A percentile compares a stretch with the other conserved stretches of the same genome.
phyloP scores from a whole-genome alignment of 2,113 vertebrate genomes.

The Myrmecophaga tridactyla region DNA sequence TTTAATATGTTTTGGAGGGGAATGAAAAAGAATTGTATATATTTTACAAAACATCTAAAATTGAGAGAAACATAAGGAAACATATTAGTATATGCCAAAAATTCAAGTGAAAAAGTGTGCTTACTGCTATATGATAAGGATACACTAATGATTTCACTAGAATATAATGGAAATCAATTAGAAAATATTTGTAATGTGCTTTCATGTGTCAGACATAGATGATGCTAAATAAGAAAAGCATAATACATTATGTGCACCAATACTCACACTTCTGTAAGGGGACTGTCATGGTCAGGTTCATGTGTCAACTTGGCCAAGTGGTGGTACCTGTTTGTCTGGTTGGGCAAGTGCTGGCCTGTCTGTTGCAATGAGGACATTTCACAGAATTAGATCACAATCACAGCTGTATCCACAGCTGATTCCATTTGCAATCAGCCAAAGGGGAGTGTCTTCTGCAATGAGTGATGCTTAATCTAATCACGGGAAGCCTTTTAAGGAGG shows the following conservation, averaged over 20 bases:
- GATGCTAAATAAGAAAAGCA: background rate
- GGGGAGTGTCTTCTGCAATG: no score
- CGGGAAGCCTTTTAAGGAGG: no score
- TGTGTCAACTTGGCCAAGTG: no score
- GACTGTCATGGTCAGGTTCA: no score
- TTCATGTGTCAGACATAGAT: background rate
- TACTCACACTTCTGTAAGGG: background rate
- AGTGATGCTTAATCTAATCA: no score
- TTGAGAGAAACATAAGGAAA: constrained; percentile 6
- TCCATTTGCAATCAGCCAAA: no score
- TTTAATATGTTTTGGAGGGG: background rate
- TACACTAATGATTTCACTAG: background rate
- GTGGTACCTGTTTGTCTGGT: no score
- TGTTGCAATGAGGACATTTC: no score
- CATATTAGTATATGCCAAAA: background rate
- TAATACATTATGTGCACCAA: background rate
- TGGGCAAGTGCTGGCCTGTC: no score
- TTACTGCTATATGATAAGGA: background rate
- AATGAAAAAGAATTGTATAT: background rate
- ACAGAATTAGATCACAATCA: no score
- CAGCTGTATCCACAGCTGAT: no score
- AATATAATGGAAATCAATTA: background rate
- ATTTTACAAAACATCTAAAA: background rate
- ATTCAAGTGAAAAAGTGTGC: background rate
- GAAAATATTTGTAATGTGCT: background rate